A percentile compares a stretch with the other conserved stretches of the same genome.
Conservation (phyloP, 1,140 invertebrate species). For the Listronotus oregonensis region DNA sequence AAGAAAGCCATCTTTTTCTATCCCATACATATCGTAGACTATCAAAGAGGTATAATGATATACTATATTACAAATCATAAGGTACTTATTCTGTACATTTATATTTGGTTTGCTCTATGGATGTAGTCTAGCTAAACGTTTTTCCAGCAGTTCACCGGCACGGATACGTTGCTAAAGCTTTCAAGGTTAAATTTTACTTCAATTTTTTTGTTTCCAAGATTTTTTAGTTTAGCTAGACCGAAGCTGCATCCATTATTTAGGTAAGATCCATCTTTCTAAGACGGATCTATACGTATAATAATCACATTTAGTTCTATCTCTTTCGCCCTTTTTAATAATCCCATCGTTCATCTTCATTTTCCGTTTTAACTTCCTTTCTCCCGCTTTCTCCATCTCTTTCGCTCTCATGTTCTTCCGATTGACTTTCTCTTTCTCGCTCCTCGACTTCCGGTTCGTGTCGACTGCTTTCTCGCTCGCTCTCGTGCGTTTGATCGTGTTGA, state of each 20-base stretch:
- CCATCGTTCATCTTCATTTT: constrained; percentile 56
- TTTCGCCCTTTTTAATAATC: constrained; percentile 48
- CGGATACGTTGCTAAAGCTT: too few relatives aligned
- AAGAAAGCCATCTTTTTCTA: constrained; percentile 18
- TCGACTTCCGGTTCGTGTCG: constrained; percentile 37
- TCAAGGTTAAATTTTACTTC: too few relatives aligned
- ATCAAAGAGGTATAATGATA: neutral
- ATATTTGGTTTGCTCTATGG: constrained; percentile 1
- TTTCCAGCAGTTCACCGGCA: too few relatives aligned
- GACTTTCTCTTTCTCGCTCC: constrained; percentile 26
- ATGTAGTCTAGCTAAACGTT: neutral
- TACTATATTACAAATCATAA: constrained; percentile 14
- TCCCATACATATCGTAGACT: too few relatives aligned
- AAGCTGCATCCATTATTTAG: too few relatives aligned
- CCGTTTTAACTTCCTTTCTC: constrained; percentile 45
- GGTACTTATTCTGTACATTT: neutral
- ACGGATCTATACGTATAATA: constrained; percentile 20
- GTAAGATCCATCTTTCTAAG: too few relatives aligned
- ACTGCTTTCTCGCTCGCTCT: constrained; percentile 44
- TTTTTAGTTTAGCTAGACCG: too few relatives aligned
- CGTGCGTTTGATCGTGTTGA: constrained; percentile 53
- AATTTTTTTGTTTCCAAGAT: too few relatives aligned
- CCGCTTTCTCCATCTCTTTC: constrained; percentile 33
- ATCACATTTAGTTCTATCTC: constrained; percentile 15
- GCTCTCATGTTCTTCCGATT: constrained; percentile 13